Percentiles rank a stretch among this genome's conserved stretches.
Conservation (phyloP, 2,113 vertebrate genomes). For the Carassius auratus region DNA sequence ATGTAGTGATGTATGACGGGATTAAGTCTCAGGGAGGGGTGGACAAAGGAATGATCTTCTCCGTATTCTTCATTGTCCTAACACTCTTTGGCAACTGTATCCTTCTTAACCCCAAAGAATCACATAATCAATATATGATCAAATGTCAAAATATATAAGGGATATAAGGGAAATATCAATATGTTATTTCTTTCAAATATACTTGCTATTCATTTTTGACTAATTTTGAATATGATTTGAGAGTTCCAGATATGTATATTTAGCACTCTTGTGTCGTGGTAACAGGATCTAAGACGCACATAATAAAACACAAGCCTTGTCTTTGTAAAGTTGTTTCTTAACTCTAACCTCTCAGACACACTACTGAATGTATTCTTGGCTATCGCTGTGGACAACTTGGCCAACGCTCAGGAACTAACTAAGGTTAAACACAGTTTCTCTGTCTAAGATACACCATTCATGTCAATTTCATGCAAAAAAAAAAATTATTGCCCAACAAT, state of each 20-base stretch:
- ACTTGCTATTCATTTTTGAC: background rate
- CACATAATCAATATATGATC: background rate
- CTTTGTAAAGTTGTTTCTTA: conserved; percentile 50
- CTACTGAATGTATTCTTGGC: conserved; percentile 94
- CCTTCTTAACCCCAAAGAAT: conserved; percentile 64
- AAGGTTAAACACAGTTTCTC: conserved; percentile 70
- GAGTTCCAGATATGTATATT: background rate
- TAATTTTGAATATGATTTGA: background rate
- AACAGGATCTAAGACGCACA: too few relatives aligned
- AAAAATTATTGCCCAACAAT: too few relatives aligned
- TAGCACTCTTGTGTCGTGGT: background rate
- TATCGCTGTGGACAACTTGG: conserved; percentile 93
- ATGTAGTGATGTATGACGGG: conserved; percentile 90
- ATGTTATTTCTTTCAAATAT: background rate
- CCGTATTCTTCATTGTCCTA: conserved; percentile 95
- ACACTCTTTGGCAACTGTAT: conserved; percentile 98
- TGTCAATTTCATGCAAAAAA: background rate
- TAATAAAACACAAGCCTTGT: background rate
- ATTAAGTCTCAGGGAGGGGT: conserved; percentile 93
- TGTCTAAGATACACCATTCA: background rate
- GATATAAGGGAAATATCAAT: too few relatives aligned
- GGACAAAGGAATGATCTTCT: conserved; percentile 90
- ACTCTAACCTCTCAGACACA: conserved; percentile 78
- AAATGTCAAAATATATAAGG: too few relatives aligned
- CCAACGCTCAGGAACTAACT: conserved; percentile 90